Base-by-base conservation (phyloP, 2,797 vertebrate genomes). In the Lophotriccus pileatus region DNA sequence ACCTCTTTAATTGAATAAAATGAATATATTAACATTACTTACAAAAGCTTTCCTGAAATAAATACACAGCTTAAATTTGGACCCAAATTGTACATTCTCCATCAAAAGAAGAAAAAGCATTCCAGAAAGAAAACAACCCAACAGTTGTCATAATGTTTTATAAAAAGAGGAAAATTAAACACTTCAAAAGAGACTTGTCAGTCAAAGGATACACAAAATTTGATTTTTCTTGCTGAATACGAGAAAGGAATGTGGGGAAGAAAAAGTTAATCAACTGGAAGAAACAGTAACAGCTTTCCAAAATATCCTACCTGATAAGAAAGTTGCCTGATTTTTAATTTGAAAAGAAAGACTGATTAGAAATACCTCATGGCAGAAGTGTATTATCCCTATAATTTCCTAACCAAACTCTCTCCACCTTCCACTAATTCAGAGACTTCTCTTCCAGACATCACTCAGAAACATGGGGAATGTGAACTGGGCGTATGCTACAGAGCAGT, bases 401-500 rank as follows among this genome's bases (percentile, higher is more conserved):
- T 21, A 66, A 24, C 3, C 21, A 50, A 81, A 34, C 17, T 53
- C 82, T 43, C 66, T 30, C 16, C 17, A 60, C 17, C 13, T 78
- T 80, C 16, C 13, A 68, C 1, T 0, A 69, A 17, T 32, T 82
- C 15, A 8, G 3, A 20, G 43, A 24, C 43, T 47, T 28, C 28
- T 19, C 39, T 44, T 72, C 58, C n/a, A 63, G 25, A n/a, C 2
- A 7, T 23, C 36, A 10, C 25, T 69, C 23, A 64, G 47, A 49
- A 86, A 76, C 3, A 8, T 0, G 4, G 27, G 17, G n/a, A 66
- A 43, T 7, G 8, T 28, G 12, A 84, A 36, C 23, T 30, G 21
- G 21, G 7, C 0, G 1, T 39, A 7, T 14, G 5, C 13, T 39
- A 46, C 20, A 36, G 15, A 74, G 8, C 11, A 39, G 5, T 9